Evolutionary conservation across 1,140 invertebrate species (phyloP), one percentile per base, ranked within the genome.

Genomic region (Magallana ariakensis): DNA sequence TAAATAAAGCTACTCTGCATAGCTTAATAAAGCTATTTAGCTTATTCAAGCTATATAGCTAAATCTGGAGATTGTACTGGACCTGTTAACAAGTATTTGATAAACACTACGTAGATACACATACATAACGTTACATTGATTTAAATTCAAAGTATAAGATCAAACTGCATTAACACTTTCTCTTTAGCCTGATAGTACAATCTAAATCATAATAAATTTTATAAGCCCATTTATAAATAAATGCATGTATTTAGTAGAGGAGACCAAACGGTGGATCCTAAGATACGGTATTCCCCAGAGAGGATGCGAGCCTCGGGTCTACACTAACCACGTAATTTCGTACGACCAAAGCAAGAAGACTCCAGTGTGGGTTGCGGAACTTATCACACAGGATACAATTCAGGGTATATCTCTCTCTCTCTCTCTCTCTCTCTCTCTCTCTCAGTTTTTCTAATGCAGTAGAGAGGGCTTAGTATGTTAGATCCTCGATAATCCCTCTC

Each of bases 291-390:
- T 88, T 9, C 91, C 92, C 26, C 89, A 92, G n/a, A 80, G 56
- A 83, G 91, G 92, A 0, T 89, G 84, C 54, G 53, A 80, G 11
- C 19, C 90, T 11, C 83, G 66, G 53, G 84, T 83, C 58, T 92
- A 91, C 84, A 89, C 83, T 8, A 91, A 92, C 58, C 90, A 92
- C 90, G 89, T 89, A 13, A 82, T 93, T 15, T 80, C 87, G 11
- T 93, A 93, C 89, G 90, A 93, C 86, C 90, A 91, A 46, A 86
- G 87, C 9, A 92, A 87, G 81, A 91, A 89, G 85, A 92, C 85
- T 7, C 92, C 92, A 22, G 46, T 89, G 1, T 93, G 92, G 92
- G 92, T 93, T 19, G 90, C 91, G 54, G 92, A 93, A 80, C 88
- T 90, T 56, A 81, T 93, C 1, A 91, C 90, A 9, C 84, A 85